Conservation (phyloP, 2,888 invertebrate genomes). For the Sarcophaga variegata region DNA sequence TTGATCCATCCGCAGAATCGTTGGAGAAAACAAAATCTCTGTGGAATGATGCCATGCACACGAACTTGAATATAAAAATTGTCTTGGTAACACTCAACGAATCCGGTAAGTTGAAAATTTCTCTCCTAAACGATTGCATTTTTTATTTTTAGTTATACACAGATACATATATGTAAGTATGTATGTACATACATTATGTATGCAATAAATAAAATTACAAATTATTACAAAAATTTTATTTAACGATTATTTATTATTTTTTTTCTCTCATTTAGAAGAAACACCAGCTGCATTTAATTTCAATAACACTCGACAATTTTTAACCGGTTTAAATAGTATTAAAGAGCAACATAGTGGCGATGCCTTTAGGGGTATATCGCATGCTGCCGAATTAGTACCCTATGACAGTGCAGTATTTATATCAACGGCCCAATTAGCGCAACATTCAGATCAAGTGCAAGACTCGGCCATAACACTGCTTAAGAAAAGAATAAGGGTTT, state of each 20-base stretch:
- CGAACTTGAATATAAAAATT: slow-evolving; percentile 81
- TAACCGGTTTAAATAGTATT: slow-evolving; percentile 81
- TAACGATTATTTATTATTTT: neutral
- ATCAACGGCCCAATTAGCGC: slow-evolving; percentile 84
- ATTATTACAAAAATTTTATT: neutral
- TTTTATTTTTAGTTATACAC: neutral
- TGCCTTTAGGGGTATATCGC: slow-evolving; percentile 84
- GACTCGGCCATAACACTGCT: slow-evolving; percentile 81
- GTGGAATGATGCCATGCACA: slow-evolving; percentile 80
- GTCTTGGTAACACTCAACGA: slow-evolving; percentile 80
- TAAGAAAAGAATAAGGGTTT: slow-evolving; percentile 82
- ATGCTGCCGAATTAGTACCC: slow-evolving; percentile 85
- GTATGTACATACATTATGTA: too few species aligned
- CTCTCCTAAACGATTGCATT: neutral
- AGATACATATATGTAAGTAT: neutral
- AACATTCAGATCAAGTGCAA: slow-evolving; percentile 83
- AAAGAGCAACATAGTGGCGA: slow-evolving; percentile 82
- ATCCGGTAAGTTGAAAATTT: slow-evolving; percentile 76
- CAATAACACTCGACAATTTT: slow-evolving; percentile 80
- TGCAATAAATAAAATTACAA: neutral
- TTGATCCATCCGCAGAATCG: slow-evolving; percentile 80
- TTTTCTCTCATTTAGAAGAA: slow-evolving; percentile 73
- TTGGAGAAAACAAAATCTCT: slow-evolving; percentile 79
- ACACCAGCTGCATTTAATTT: slow-evolving; percentile 79
- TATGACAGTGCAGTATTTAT: slow-evolving; percentile 86